Evolutionary conservation across 2,888 invertebrate genomes (phyloP).

Genomic region (Trachelus stipa): DNA sequence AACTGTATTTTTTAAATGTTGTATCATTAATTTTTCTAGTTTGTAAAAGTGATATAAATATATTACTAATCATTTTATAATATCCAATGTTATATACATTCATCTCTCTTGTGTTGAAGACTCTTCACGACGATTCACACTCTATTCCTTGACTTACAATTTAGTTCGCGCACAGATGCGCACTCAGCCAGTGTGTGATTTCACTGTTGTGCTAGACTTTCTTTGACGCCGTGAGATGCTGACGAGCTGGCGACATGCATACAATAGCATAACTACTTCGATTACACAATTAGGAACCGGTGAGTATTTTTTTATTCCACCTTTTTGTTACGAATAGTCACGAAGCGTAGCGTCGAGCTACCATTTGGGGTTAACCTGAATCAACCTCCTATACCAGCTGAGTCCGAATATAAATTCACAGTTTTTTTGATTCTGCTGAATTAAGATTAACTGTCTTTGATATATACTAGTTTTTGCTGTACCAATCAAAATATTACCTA

Average conservation of each 20-base stretch:
- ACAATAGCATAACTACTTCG: constrained; percentile 48
- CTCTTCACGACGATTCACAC: neutral
- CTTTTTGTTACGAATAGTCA: neutral
- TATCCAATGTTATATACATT: neutral
- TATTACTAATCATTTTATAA: neutral
- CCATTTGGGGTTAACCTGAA: neutral
- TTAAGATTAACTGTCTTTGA: neutral
- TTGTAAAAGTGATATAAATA: neutral
- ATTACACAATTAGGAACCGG: constrained; percentile 46
- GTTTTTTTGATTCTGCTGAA: neutral
- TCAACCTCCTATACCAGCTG: neutral
- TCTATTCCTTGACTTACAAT: neutral
- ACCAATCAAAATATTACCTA: neutral
- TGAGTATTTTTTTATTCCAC: constrained; percentile 36
- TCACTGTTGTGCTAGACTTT: neutral
- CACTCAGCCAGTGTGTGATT: neutral
- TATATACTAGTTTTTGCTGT: neutral
- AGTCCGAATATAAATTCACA: neutral
- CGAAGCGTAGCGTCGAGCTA: neutral
- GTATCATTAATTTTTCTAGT: neutral
- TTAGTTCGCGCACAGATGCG: neutral
- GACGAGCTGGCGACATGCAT: constrained; percentile 54
- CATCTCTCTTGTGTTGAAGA: neutral
- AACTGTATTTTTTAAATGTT: no score
- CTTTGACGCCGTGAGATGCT: constrained; percentile 57